Evolutionary conservation across 2,113 vertebrate genomes (phyloP), one percentile per base, ranked within the genome.

Genomic region (Ochotona princeps): DNA sequence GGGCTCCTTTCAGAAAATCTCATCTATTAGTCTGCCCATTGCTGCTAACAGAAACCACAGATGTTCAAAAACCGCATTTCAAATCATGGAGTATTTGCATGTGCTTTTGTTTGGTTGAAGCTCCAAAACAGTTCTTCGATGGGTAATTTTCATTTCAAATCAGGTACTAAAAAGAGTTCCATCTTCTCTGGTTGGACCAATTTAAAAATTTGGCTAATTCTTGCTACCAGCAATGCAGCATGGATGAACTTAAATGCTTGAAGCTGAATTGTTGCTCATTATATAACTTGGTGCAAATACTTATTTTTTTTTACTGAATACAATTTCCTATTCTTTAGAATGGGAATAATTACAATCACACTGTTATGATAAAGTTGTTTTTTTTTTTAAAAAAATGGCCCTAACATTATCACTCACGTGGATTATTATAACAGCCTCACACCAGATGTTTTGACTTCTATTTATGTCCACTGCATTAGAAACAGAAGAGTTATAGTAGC

Each of bases 41-140:
- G n/a, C 72, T 25, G 20, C 83, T 47, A 83, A 49, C 67, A 92
- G 44, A 63, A 86, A 82, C 57, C 87, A 89, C 89, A 93, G 76
- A 92, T 83, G n/a, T 93, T 87, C 57, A 67, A 83, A 93, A 93
- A 63, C 67, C 81, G 86, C 65, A 75, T 82, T 91, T 93, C 87
- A 85, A 89, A 96, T 73, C 61, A 32, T 69, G 72, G 72, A 93
- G 49, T 51, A 70, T 93, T 93, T 94, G 69, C 47, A 92, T 84
- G 94, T 83, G 35, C 51, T 91, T 87, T 92, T 87, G 65, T 89
- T 96, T 93, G 67, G 73, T 91, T 93, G 70, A 87, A 67, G 95
- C 69, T 79, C 83, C 44, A 91, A 82, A 35, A 20, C 32, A 49
- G 73, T 86, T 90, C 79, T 89, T 92, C 87, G 73, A 87, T 94